Percentiles rank a stretch among this genome's conserved stretches.
Conservation (phyloP, 1,140 invertebrate genomes). For the Radopholus similis region DNA sequence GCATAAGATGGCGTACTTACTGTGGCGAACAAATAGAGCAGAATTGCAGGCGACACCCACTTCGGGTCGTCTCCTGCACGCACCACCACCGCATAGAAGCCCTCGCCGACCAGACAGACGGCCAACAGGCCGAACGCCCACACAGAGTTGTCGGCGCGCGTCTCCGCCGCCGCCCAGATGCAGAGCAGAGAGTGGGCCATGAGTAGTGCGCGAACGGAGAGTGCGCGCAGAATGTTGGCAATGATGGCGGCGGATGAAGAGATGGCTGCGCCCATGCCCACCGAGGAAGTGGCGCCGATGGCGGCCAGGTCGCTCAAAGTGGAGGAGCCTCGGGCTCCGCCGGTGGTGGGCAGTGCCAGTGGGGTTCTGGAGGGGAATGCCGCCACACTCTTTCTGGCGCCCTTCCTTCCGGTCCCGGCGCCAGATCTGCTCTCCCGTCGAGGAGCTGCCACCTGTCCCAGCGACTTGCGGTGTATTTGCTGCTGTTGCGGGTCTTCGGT, state of each 20-base stretch:
- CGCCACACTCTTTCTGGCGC: background rate
- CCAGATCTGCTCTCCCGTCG: constrained; percentile 4
- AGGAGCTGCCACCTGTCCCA: background rate
- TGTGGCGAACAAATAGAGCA: constrained; percentile 57
- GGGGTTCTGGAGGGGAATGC: background rate
- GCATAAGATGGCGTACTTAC: background rate
- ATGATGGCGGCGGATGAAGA: constrained; percentile 18
- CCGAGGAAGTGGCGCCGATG: background rate
- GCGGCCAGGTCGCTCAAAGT: background rate
- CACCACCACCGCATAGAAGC: constrained; percentile 52
- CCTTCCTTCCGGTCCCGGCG: background rate
- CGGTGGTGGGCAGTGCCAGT: background rate
- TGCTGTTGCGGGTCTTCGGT: background rate
- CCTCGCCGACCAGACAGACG: constrained; percentile 56
- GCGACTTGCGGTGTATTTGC: background rate
- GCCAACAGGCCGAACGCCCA: constrained; percentile 58
- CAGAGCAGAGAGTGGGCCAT: constrained; percentile 53
- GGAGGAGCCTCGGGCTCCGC: background rate
- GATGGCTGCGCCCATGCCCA: background rate
- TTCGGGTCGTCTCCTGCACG: constrained; percentile 58
- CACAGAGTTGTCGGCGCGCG: constrained; percentile 42
- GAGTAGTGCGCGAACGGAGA: constrained; percentile 50
- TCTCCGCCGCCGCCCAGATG: constrained; percentile 41
- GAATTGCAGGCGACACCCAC: constrained; percentile 56
- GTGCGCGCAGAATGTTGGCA: constrained; percentile 45